phyloP scores from a whole-genome alignment of 2,888 invertebrate genomes.

The Galerucella calmariensis region DNA sequence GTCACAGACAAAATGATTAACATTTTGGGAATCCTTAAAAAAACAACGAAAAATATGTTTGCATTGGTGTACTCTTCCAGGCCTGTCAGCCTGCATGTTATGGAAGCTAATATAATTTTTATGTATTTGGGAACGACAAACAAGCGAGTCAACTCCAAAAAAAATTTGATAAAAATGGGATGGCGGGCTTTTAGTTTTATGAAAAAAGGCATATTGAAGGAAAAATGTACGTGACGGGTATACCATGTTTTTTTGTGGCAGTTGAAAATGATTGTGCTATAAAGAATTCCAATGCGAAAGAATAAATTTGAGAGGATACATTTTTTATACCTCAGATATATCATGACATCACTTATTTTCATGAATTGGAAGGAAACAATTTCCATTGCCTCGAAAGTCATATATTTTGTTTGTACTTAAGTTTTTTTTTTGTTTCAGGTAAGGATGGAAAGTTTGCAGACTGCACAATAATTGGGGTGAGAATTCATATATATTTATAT shows the following conservation, averaged over 20 bases:
- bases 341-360: not conserved
- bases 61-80: not conserved
- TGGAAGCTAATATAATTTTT: slow-evolving; percentile 30
- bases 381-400: not conserved
- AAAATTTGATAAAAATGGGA: slow-evolving; percentile 24
- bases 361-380: not conserved
- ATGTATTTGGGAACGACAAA: slow-evolving; percentile 31
- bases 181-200: slow-evolving; percentile 30
- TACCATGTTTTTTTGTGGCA: slow-evolving; percentile 24
- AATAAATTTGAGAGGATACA: slow-evolving; percentile 25
- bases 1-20: not conserved
- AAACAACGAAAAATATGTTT: not conserved
- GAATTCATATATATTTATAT: too few relatives aligned
- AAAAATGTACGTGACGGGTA: slow-evolving; percentile 29
- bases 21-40: not conserved
- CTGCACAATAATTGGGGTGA: not conserved
- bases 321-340: slow-evolving; percentile 16
- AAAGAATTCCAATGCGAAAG: slow-evolving; percentile 27
- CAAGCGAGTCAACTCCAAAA: slow-evolving; percentile 24
- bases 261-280: slow-evolving; percentile 29
- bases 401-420: not conserved
- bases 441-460: not conserved
- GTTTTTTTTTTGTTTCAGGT: slow-evolving; percentile 23
- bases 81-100: slow-evolving; percentile 1
- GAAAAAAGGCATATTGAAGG: slow-evolving; percentile 28